Evolutionary conservation across 2,888 invertebrate species (phyloP).

Genomic region (Ectobius pallidus): DNA sequence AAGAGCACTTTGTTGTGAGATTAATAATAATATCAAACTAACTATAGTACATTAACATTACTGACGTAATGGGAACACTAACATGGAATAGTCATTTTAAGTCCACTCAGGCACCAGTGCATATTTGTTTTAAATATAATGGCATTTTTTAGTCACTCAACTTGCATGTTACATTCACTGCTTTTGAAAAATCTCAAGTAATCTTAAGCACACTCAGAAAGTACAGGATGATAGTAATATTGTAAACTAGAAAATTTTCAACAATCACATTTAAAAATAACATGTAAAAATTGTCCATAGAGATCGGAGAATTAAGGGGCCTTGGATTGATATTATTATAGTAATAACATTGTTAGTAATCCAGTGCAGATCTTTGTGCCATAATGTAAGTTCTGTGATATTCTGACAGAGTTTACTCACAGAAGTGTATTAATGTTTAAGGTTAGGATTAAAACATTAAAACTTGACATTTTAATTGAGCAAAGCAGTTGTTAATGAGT

Average conservation of each 20-base stretch:
- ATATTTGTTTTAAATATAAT: background rate
- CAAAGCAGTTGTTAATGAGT: too few relatives aligned
- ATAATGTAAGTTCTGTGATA: too few relatives aligned
- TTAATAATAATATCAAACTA: background rate
- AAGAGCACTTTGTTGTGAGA: conserved; percentile 13
- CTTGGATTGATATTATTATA: conserved; percentile 4
- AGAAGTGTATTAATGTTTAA: too few relatives aligned
- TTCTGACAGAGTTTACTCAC: too few relatives aligned
- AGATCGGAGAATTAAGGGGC: background rate
- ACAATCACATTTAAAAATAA: conserved; percentile 24
- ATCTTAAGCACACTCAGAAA: conserved; percentile 25
- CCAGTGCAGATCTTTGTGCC: conserved; percentile 16
- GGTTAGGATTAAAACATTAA: too few relatives aligned
- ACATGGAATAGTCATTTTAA: background rate
- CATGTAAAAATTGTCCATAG: conserved; percentile 23
- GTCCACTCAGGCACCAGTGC: conserved; percentile 21
- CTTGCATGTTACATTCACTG: background rate
- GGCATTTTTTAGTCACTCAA: background rate
- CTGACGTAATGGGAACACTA: background rate
- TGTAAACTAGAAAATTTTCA: background rate
- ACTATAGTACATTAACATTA: background rate
- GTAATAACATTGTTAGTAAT: conserved; percentile 3
- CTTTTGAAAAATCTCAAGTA: background rate
- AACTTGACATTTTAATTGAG: too few relatives aligned
- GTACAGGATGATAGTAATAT: conserved; percentile 16